phyloP scores from a whole-genome alignment of 2,113 vertebrate genomes.

The Anolis carolinensis region DNA sequence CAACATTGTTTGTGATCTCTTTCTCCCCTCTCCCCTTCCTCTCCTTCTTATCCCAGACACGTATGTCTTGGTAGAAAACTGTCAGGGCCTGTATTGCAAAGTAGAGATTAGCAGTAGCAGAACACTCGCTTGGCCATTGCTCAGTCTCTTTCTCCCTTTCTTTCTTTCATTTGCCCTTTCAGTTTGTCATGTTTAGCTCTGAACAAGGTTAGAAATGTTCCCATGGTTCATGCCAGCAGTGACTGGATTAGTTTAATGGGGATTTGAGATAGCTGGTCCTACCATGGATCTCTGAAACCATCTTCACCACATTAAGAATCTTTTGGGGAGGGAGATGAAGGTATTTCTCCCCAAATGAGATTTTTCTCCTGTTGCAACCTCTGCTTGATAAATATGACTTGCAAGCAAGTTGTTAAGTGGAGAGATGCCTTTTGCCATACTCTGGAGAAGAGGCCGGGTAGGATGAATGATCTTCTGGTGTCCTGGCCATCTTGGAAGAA shows the following conservation, averaged over 20 bases:
- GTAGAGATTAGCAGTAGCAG: conserved; percentile 1
- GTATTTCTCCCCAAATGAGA: not conserved
- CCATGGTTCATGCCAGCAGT: not conserved
- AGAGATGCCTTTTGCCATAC: no score
- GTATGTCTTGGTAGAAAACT: not conserved
- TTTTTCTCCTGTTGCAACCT: no score
- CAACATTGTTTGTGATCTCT: not conserved
- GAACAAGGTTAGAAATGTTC: not conserved
- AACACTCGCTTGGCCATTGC: not conserved
- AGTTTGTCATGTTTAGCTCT: not conserved
- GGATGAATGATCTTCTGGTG: no score
- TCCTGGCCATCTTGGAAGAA: no score
- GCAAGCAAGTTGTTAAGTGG: no score
- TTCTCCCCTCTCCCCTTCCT: not conserved
- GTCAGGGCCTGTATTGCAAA: not conserved
- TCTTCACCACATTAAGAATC: not conserved
- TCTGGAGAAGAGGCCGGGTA: no score
- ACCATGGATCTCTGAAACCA: not conserved
- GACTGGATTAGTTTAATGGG: no score
- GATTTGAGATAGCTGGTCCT: not conserved
- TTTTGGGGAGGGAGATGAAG: not conserved
- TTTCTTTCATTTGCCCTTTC: not conserved
- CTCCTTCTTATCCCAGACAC: not conserved
- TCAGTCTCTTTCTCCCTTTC: not conserved
- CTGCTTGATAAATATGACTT: no score